These are phyloP conservation scores for Anguilla japonica DNA, from an alignment of 2,113 vertebrate species.

Conservation along the genomic window DNA sequence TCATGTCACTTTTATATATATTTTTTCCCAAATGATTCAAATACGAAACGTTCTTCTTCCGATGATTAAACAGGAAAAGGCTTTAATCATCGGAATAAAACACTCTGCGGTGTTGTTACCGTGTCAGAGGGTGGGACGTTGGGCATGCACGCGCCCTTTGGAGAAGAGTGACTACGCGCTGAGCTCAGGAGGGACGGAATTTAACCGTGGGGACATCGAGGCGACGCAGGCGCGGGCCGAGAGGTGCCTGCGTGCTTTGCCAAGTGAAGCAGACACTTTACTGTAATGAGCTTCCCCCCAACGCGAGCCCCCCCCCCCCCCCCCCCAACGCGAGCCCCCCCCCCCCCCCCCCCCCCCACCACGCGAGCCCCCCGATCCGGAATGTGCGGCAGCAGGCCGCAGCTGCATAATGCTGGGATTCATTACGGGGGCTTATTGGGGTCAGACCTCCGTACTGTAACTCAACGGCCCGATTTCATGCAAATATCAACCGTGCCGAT, in stretches of 20 bases:
- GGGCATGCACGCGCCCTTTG: not conserved
- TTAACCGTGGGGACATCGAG: not conserved
- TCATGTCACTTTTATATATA: not conserved
- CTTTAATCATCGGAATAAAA: not conserved
- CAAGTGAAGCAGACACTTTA: constrained; percentile 13
- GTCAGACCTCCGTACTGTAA: constrained; percentile 41
- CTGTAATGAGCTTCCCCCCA: constrained; percentile 26
- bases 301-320: not conserved
- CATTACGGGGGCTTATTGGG: constrained; percentile 50
- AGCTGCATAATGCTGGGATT: constrained; percentile 46
- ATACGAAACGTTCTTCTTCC: not conserved
- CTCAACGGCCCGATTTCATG: constrained; percentile 39
- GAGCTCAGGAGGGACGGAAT: not conserved
- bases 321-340: not conserved
- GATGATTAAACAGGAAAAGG: not conserved
- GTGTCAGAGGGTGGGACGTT: not conserved
- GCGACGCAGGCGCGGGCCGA: not conserved
- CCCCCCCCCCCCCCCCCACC: not conserved
- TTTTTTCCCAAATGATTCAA: too few species aligned
- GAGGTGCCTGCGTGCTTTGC: not conserved
- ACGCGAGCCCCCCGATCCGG: constrained; percentile 6
- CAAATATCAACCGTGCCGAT: constrained; percentile 48
- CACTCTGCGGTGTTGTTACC: not conserved
- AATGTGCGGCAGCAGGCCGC: constrained; percentile 32
- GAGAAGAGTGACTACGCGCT: not conserved